phyloP scores from a whole-genome alignment of 2,888 invertebrate species.

The Trachelus stipa region DNA sequence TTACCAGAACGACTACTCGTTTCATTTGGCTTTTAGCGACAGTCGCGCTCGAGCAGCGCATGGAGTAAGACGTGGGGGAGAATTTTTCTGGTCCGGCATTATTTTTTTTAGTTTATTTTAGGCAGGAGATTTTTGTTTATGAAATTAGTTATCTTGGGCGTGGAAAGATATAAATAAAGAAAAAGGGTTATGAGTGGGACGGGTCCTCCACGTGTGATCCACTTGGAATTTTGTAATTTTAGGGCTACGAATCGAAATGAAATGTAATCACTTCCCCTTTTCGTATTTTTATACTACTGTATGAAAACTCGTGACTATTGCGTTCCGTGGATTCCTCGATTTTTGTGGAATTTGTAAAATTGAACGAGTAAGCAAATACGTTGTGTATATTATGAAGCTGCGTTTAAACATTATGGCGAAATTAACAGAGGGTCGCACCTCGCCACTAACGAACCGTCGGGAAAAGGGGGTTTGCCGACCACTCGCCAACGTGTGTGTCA shows the following conservation, averaged over 20 bases:
- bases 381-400: not conserved
- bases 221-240: not conserved
- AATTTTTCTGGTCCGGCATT: not conserved
- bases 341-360: not conserved
- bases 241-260: not conserved
- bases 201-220: not conserved
- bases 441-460: not conserved
- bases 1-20: not conserved
- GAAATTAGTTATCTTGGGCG: not conserved
- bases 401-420: slow-evolving; percentile 47
- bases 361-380: not conserved
- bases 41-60: not conserved
- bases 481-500: slow-evolving; percentile 1
- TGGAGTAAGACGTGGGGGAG: not conserved
- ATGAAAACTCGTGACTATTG: not conserved
- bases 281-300: not conserved
- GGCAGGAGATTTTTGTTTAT: not conserved
- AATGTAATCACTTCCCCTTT: not conserved
- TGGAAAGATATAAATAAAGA: not conserved
- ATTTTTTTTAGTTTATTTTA: not conserved
- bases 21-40: not conserved
- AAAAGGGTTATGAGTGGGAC: not conserved
- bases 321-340: not conserved
- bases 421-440: slow-evolving; percentile 37
- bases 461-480: not conserved